Evolutionary conservation across 2,888 invertebrate species (phyloP).

Genomic region (Lacanobia oleracea): DNA sequence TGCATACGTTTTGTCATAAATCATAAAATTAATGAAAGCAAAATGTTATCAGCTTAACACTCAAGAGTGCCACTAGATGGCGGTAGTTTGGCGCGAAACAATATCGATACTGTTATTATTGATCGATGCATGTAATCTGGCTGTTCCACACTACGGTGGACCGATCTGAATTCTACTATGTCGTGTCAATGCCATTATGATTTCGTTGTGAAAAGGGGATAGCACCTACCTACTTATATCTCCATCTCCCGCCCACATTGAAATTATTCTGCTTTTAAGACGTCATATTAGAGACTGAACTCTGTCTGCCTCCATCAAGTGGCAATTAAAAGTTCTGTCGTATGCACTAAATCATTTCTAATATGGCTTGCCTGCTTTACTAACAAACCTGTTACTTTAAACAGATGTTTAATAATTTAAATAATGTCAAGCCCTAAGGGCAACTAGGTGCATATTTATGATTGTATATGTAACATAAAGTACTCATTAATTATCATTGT

Average conservation of each 20-base stretch:
- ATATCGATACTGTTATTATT: neutral
- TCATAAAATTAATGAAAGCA: neutral
- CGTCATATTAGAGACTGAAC: neutral
- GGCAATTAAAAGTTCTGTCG: neutral
- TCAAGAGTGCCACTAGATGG: constrained; percentile 2
- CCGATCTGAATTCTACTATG: neutral
- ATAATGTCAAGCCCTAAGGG: constrained; percentile 81
- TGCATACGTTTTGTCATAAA: constrained; percentile 29
- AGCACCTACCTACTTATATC: neutral
- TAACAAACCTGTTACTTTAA: constrained; percentile 35
- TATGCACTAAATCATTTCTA: constrained; percentile 15
- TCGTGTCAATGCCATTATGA: neutral
- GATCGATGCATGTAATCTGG: neutral
- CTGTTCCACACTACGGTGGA: neutral
- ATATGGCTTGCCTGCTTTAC: constrained; percentile 36
- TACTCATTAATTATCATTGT: constrained; percentile 78
- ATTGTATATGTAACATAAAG: constrained; percentile 81
- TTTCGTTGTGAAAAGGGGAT: neutral
- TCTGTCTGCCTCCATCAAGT: neutral
- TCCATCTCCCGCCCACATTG: neutral
- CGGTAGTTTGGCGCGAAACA: neutral
- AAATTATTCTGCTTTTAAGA: neutral
- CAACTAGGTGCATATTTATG: constrained; percentile 83
- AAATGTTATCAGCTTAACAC: neutral
- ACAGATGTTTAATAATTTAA: constrained; percentile 84